Evolutionary conservation across 2,888 invertebrate species (phyloP), one percentile per base, ranked within the genome.

Genomic region (Brachylomia viminalis): DNA sequence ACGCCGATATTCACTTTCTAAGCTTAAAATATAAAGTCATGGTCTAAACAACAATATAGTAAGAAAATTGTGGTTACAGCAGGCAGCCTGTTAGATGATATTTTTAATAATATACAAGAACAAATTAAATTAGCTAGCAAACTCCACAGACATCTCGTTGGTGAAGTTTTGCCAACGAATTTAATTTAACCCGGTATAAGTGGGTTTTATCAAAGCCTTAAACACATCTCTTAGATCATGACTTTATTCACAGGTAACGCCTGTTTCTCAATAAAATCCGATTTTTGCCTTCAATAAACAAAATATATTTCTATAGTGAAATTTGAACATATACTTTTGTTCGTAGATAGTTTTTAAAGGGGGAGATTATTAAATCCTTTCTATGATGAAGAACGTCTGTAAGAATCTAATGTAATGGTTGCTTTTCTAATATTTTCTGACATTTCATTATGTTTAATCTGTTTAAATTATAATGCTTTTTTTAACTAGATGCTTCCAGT

Each of bases 271-370:
- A 67, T 6, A 54, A 72, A 54, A 67, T 49, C 30, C 11, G 47
- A 30, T 20, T n/a, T 75, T 70, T 58, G 11, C 42, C 65, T 69
- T 72, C 20, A 61, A 62, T 45, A 67, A 64, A 58, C n/a, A 69
- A 75, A 75, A 68, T 45, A 82, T 79, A 78, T 75, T 75, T 87
- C 49, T 79, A 58, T 71, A 76, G 45, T 23, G 1, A 75, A 77
- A 73, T 66, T 64, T 72, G 84, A 87, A 86, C 83, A 88, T 73
- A 2, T 59, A 45, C 38, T 65, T 84, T 86, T 88, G 81, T 86
- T 88, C 82, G n/a, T 84, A 81, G 61, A 74, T 87, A 80, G 79
- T 70, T 79, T 76, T 74, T 62, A 75, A 69, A 59, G 76, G 80
- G 86, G 88, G 85, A 84, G 82, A 71, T 70, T n/a, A 20, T 72